Evolutionary conservation across 2,113 vertebrate species (phyloP).

Genomic region (Sturnira hondurensis): DNA sequence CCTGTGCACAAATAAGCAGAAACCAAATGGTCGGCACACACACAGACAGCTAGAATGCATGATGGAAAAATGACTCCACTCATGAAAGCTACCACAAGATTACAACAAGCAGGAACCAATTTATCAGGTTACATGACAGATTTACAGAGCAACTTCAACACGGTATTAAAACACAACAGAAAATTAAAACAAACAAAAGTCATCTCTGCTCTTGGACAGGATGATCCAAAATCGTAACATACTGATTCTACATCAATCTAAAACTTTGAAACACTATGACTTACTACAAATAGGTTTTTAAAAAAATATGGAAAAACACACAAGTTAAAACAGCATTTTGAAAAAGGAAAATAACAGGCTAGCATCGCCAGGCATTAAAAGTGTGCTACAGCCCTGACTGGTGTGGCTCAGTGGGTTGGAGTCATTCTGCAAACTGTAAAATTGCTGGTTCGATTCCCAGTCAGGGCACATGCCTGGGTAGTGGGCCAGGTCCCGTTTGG

Average conservation of each 20-base stretch:
- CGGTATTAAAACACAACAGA: neutral
- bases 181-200: neutral
- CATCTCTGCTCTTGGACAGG: neutral
- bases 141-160: neutral
- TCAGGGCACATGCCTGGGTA: too few relatives aligned
- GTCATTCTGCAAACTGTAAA: too few relatives aligned
- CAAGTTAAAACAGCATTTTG: neutral
- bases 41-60: accelerated
- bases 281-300: neutral
- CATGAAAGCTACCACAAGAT: neutral
- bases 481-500: too few relatives aligned
- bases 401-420: too few relatives aligned
- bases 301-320: neutral
- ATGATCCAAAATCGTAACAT: neutral
- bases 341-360: neutral
- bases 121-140: neutral
- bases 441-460: too few relatives aligned
- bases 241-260: neutral
- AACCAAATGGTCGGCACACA: neutral
- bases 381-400: neutral
- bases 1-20: neutral
- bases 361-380: neutral
- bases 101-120: accelerated
- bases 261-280: neutral
- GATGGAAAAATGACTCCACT: neutral